Evolutionary conservation across 2,113 vertebrate species (phyloP).

Genomic region (Cercocebus atys): DNA sequence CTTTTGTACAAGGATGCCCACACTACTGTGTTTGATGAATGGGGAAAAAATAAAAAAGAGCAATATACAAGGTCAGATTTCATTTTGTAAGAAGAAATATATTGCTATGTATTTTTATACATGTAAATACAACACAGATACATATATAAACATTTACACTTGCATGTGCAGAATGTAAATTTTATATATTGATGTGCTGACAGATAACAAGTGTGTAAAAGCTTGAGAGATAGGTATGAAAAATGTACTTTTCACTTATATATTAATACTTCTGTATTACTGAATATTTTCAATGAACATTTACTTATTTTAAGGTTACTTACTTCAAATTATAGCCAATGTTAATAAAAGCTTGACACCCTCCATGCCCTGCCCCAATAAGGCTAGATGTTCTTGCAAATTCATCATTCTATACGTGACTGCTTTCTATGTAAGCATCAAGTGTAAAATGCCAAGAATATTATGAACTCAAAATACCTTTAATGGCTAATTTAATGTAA

Average conservation of each 20-base stretch:
- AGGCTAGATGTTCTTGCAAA: background rate
- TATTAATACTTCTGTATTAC: background rate
- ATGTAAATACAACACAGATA: no score
- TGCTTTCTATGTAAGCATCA: background rate
- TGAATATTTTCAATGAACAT: background rate
- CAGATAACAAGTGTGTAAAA: background rate
- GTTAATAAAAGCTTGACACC: background rate
- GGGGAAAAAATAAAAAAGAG: background rate
- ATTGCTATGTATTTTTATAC: background rate
- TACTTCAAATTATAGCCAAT: background rate
- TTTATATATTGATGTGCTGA: background rate
- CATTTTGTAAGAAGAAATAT: background rate
- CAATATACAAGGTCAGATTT: background rate
- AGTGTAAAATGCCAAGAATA: background rate
- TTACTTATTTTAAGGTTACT: background rate
- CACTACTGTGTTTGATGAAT: background rate
- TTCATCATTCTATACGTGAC: background rate
- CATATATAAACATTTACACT: background rate
- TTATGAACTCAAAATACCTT: background rate
- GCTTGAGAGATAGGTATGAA: background rate
- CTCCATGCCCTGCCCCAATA: background rate
- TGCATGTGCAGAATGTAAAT: background rate
- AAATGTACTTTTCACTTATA: background rate
- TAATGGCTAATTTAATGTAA: background rate
- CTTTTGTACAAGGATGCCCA: background rate